These are phyloP conservation scores for Fistularia tabacaria DNA, from an alignment of 2,797 vertebrate species.

Conservation along the genomic window DNA sequence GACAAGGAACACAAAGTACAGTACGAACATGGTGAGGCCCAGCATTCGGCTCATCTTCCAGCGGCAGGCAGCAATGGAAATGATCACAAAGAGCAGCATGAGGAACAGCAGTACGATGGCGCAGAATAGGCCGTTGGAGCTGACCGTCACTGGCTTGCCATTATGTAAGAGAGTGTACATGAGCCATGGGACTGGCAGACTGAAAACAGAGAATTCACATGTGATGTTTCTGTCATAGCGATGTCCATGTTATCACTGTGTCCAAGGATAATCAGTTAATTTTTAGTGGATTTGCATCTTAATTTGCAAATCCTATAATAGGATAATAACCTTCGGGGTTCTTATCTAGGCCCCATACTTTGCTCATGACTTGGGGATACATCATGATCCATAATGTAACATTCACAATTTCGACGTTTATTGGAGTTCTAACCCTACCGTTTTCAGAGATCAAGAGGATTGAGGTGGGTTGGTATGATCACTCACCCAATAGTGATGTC, in stretches of 20 bases:
- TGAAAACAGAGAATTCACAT: conserved; percentile 42
- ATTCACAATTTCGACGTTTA: too few species aligned
- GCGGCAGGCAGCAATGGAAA: conserved; percentile 87
- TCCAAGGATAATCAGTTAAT: not conserved
- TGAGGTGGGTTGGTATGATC: too few species aligned
- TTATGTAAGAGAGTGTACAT: conserved; percentile 77
- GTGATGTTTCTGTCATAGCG: not conserved
- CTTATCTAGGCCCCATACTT: too few species aligned
- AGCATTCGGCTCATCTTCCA: conserved; percentile 95
- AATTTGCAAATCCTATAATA: too few species aligned
- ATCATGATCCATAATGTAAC: not conserved
- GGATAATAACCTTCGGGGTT: too few species aligned
- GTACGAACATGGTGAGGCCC: conserved; percentile 89
- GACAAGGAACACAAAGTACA: conserved; percentile 94
- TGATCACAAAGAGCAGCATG: conserved; percentile 95
- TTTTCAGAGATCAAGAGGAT: not conserved
- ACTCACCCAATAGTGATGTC: conserved; percentile 96
- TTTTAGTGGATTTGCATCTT: too few species aligned
- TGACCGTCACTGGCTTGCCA: conserved; percentile 84
- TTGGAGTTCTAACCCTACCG: too few species aligned
- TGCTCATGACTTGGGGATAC: too few species aligned
- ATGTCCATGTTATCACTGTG: not conserved
- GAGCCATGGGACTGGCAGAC: conserved; percentile 91
- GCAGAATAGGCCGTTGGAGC: conserved; percentile 95
- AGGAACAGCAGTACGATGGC: conserved; percentile 95